These are phyloP conservation scores for Microplitis mediator DNA, from an alignment of 1,140 invertebrate genomes.

Conservation along the genomic window DNA sequence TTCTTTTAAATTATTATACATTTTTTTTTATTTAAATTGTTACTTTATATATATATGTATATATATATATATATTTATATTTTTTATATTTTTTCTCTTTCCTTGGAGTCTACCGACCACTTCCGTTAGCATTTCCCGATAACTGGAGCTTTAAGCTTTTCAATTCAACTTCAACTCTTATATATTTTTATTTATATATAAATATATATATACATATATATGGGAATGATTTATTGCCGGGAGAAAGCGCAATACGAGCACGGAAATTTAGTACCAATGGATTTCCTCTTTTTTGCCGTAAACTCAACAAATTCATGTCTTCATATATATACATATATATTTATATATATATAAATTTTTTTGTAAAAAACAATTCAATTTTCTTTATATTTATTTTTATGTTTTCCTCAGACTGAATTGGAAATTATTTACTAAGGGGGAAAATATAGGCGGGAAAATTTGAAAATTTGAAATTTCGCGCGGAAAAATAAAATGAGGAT, in stretches of 20 bases:
- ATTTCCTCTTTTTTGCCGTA: no score
- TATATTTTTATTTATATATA: neutral
- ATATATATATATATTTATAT: neutral
- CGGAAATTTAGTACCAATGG: no score
- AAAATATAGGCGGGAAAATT: no score
- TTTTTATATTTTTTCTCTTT: neutral
- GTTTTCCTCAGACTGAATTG: no score
- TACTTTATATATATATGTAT: neutral
- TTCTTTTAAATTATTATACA: neutral
- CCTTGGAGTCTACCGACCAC: conserved; percentile 2
- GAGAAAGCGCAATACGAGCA: neutral
- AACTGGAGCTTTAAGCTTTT: neutral
- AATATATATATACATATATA: no score
- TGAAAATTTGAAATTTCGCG: no score
- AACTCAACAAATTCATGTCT: neutral
- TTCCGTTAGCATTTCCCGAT: neutral
- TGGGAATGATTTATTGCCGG: neutral
- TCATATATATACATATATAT: no score
- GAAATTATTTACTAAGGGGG: no score
- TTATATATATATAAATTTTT: no score
- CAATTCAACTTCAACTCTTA: neutral
- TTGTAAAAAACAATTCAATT: neutral
- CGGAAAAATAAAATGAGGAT: no score
- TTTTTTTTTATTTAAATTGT: neutral
- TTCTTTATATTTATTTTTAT: no score